These are phyloP conservation scores for Triplophysa bombifrons DNA, from an alignment of 2,797 vertebrate genomes.

Conservation along the genomic window DNA sequence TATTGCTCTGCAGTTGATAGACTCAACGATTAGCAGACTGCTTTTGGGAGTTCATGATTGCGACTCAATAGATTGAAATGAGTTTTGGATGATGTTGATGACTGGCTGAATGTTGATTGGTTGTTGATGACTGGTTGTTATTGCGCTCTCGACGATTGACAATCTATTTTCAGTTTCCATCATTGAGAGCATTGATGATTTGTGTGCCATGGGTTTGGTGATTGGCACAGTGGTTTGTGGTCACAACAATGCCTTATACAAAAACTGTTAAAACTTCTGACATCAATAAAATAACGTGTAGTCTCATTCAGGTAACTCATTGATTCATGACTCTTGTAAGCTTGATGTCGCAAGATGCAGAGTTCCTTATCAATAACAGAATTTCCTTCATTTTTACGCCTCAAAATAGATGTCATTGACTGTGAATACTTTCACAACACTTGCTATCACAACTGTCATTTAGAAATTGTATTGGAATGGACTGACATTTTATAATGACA, in stretches of 20 bases:
- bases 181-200: conserved; percentile 3
- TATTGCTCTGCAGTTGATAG: conserved; percentile 32
- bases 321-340: no score
- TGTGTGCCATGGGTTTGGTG: not conserved
- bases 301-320: not conserved
- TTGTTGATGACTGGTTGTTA: conserved; percentile 43
- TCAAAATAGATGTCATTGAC: no score
- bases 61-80: conserved; percentile 9
- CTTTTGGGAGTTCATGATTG: conserved; percentile 34
- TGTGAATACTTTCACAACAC: no score
- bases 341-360: no score
- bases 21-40: conserved; percentile 25
- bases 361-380: no score
- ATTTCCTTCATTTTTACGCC: no score
- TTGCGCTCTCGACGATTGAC: conserved; percentile 18
- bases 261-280: conserved; percentile 7
- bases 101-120: conserved; percentile 33
- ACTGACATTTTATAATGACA: no score
- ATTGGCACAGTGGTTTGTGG: conserved; percentile 29
- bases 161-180: conserved; percentile 2
- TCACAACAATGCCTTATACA: not conserved
- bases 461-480: no score
- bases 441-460: no score
- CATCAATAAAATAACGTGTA: not conserved
- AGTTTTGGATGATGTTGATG: conserved; percentile 28